phyloP scores from a whole-genome alignment of 2,888 invertebrate genomes.

The Timema cristinae region DNA sequence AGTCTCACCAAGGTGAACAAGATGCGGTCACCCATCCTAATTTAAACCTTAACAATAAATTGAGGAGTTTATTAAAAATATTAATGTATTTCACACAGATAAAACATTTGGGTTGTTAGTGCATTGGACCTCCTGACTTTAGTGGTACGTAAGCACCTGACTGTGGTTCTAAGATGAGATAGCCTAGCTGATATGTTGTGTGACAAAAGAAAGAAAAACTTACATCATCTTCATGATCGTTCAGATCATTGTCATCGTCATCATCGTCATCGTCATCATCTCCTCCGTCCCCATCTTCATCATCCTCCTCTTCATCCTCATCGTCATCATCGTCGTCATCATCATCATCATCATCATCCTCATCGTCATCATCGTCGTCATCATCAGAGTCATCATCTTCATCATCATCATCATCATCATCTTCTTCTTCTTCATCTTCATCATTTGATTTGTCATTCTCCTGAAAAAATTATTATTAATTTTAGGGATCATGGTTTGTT shows the following conservation, averaged over 20 bases:
- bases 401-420: slow-evolving; percentile 35
- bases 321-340: slow-evolving; percentile 35
- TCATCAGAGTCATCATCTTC: slow-evolving; percentile 36
- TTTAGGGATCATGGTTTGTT: background rate
- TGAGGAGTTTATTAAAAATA: too few relatives aligned
- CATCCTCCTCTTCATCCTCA: slow-evolving; percentile 38
- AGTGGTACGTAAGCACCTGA: too few relatives aligned
- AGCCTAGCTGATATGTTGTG: too few relatives aligned
- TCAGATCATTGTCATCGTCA: slow-evolving; percentile 21
- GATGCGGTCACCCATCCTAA: too few relatives aligned
- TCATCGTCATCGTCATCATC: slow-evolving; percentile 25
- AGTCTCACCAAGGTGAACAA: too few relatives aligned
- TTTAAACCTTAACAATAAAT: too few relatives aligned
- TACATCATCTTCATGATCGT: too few relatives aligned
- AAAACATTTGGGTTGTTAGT: too few relatives aligned
- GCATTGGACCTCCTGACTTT: too few relatives aligned
- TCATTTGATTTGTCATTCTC: slow-evolving; percentile 40
- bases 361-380: slow-evolving; percentile 37
- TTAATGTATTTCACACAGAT: too few relatives aligned
- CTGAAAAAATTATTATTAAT: background rate
- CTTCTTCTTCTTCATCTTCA: slow-evolving; percentile 39
- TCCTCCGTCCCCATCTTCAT: slow-evolving; percentile 29
- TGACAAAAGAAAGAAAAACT: too few relatives aligned
- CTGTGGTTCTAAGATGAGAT: too few relatives aligned
- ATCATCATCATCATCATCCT: slow-evolving; percentile 36